phyloP scores from a whole-genome alignment of 2,888 invertebrate species.

The Ormyrus pomaceus region DNA sequence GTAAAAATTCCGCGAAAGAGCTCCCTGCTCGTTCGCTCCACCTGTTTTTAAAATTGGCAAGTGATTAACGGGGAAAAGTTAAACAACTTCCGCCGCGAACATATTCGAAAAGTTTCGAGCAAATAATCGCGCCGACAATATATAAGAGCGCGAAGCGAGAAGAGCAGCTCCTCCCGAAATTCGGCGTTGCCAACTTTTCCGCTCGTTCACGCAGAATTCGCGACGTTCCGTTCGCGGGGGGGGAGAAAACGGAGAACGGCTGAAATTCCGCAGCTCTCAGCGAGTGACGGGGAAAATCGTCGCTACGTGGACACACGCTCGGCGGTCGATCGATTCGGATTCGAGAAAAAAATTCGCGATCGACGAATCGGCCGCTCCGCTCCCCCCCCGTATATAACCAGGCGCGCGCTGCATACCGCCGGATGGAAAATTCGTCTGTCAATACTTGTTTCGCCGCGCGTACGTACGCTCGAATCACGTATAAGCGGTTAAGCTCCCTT shows the following conservation, averaged over 20 bases:
- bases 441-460: conserved; percentile 22
- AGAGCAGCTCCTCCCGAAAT: not conserved
- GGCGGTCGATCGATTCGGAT: not conserved
- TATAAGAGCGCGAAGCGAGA: too few species aligned
- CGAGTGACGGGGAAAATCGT: conserved; percentile 9
- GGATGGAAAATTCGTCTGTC: conserved; percentile 36
- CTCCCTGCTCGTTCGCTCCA: too few species aligned
- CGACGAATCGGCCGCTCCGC: not conserved
- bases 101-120: too few species aligned
- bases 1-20: too few species aligned
- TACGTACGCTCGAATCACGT: too few species aligned
- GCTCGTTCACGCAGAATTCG: conserved; percentile 12
- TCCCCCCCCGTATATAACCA: not conserved
- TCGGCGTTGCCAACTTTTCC: conserved; percentile 2
- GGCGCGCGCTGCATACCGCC: not conserved
- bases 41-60: too few species aligned
- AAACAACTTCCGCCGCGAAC: too few species aligned
- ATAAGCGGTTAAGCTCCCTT: not conserved
- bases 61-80: too few species aligned
- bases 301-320: conserved; percentile 18
- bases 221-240: not conserved
- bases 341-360: not conserved
- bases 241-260: not conserved
- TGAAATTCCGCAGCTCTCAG: not conserved
- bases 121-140: too few species aligned